Percentiles rank a stretch among this genome's conserved stretches.
These are phyloP conservation scores for Nebria salina DNA, from an alignment of 2,888 invertebrate genomes.

Conservation along the genomic window DNA sequence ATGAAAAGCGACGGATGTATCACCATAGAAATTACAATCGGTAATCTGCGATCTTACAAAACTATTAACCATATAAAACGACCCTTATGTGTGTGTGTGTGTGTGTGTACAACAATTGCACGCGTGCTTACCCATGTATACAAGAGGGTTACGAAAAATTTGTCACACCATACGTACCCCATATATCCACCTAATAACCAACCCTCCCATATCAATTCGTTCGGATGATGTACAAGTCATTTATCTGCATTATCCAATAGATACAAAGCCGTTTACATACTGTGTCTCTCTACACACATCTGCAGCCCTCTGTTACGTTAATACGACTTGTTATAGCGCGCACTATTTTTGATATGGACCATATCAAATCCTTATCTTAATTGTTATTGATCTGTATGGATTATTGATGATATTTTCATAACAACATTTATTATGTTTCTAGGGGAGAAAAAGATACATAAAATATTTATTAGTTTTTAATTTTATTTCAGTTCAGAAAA, in stretches of 20 bases:
- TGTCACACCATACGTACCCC: slow-evolving; percentile 26
- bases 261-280: slow-evolving; percentile 39
- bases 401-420: slow-evolving; percentile 6
- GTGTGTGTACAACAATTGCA: slow-evolving; percentile 8
- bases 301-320: not conserved
- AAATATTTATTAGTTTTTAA: slow-evolving; percentile 8
- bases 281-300: slow-evolving; percentile 13
- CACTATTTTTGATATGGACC: not conserved
- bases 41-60: slow-evolving; percentile 43
- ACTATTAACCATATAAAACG: slow-evolving; percentile 36
- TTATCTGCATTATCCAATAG: slow-evolving; percentile 42
- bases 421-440: not conserved
- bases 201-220: slow-evolving; percentile 11
- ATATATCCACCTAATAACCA: slow-evolving; percentile 8
- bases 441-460: not conserved
- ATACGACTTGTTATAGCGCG: not conserved
- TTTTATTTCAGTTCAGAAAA: not conserved
- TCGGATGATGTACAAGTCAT: slow-evolving; percentile 41
- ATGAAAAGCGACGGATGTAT: slow-evolving; percentile 37
- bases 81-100: slow-evolving; percentile 17
- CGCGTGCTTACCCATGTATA: slow-evolving; percentile 28
- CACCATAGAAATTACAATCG: slow-evolving; percentile 9
- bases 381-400: slow-evolving; percentile 41
- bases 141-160: slow-evolving; percentile 30
- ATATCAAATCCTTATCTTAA: slow-evolving; percentile 39